Percentiles rank a stretch among this genome's conserved stretches.
Evolutionary conservation across 2,113 vertebrate species (phyloP).

Genomic region (Glaucomys volans): DNA sequence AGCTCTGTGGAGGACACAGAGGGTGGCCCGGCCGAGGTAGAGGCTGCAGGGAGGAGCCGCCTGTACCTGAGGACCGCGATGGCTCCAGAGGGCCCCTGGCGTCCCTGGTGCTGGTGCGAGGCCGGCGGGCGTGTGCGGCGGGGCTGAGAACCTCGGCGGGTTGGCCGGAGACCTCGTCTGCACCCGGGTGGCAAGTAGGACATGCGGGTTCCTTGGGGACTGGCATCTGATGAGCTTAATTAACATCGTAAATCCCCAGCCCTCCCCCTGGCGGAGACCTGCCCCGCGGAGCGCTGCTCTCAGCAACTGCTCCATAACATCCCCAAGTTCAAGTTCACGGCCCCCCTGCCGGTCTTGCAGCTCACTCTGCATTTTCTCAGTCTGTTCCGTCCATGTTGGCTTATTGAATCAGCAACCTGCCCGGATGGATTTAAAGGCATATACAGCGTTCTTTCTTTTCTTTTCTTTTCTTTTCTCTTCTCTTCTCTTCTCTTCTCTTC

Average conservation of each 20-base stretch:
- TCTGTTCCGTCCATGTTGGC: background rate
- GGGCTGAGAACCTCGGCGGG: background rate
- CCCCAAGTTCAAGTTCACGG: background rate
- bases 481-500: too few relatives aligned
- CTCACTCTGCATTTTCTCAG: background rate
- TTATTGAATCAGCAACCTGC: background rate
- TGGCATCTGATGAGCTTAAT: slow-evolving; percentile 36
- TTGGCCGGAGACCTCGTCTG: background rate
- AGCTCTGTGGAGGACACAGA: background rate
- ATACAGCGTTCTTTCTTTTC: rapidly evolving
- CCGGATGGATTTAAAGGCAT: slow-evolving; percentile 25
- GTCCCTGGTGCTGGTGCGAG: background rate
- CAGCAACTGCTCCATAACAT: background rate
- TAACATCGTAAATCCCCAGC: slow-evolving; percentile 24
- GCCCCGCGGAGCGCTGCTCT: background rate
- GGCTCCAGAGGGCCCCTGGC: rapidly evolving
- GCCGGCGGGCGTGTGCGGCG: background rate
- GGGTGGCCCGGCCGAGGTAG: background rate
- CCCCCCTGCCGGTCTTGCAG: background rate
- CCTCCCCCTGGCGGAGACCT: background rate
- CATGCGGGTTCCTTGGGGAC: background rate
- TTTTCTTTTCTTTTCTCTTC: rapidly evolving
- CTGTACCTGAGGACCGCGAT: background rate
- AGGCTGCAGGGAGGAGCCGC: background rate
- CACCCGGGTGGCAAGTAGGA: background rate